Evolutionary conservation across 2,888 invertebrate genomes (phyloP).

Genomic region (Melieria crassipennis): DNA sequence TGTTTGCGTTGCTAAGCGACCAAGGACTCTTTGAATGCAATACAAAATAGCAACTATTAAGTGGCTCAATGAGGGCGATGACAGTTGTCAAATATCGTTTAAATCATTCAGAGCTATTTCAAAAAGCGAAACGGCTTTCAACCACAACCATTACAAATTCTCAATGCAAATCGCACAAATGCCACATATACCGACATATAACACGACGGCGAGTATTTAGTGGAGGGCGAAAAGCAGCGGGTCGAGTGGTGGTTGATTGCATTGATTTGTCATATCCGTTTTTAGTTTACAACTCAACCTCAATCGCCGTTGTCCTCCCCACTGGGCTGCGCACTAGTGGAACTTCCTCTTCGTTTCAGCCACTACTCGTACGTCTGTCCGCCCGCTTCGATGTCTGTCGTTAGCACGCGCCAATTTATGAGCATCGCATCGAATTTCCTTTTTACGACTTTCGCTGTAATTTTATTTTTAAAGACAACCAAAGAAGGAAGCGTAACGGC

Average conservation of each 20-base stretch:
- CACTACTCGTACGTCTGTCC: neutral
- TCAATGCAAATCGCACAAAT: too few relatives aligned
- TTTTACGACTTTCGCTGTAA: neutral
- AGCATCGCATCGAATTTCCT: neutral
- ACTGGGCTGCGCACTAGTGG: neutral
- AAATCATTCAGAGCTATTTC: too few relatives aligned
- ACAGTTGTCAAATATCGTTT: too few relatives aligned
- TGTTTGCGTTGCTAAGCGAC: too few relatives aligned
- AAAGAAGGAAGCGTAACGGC: neutral
- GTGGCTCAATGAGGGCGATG: too few relatives aligned
- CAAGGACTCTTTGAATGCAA: too few relatives aligned
- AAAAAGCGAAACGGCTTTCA: too few relatives aligned
- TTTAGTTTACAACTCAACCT: neutral
- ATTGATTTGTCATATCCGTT: constrained; percentile 3
- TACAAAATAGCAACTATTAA: too few relatives aligned
- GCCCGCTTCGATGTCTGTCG: neutral
- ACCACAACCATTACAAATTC: too few relatives aligned
- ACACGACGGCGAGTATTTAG: too few relatives aligned
- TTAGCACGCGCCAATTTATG: neutral
- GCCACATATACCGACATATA: too few relatives aligned
- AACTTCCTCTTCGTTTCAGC: neutral
- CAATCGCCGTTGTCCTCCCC: neutral
- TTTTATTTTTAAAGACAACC: neutral
- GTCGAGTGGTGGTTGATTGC: neutral
- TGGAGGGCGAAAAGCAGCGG: too few relatives aligned